These are phyloP conservation scores for Sebastes iracundus DNA, from an alignment of 2,797 vertebrate species.

Conservation along the genomic window DNA sequence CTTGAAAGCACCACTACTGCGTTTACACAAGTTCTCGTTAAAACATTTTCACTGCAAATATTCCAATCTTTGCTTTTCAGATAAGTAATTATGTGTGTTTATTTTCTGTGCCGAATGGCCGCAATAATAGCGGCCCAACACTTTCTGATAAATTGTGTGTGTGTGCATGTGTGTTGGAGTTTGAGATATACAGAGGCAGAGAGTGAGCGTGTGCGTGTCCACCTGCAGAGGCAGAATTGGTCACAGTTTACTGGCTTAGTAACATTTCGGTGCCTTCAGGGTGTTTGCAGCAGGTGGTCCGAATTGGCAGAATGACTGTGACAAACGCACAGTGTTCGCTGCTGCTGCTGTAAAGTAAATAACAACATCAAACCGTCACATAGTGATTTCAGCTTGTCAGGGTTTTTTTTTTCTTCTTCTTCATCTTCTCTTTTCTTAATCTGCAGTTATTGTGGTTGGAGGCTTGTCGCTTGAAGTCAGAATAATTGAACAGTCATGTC, in stretches of 20 bases:
- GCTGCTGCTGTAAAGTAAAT: conserved; percentile 66
- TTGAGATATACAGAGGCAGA: conserved; percentile 40
- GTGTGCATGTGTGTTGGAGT: conserved; percentile 29
- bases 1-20: conserved; percentile 14
- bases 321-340: conserved; percentile 66
- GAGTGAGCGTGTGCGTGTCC: conserved; percentile 63
- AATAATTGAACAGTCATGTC: neutral
- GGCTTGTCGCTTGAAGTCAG: conserved; percentile 32
- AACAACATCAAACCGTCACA: conserved; percentile 67
- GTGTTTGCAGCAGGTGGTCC: conserved; percentile 79
- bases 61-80: conserved; percentile 13
- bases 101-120: conserved; percentile 25
- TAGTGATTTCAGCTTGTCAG: conserved; percentile 17
- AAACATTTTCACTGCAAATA: conserved; percentile 13
- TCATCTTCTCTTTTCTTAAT: neutral
- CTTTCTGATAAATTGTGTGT: conserved; percentile 31
- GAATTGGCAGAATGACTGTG: conserved; percentile 74
- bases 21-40: conserved; percentile 20
- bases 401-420: neutral
- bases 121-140: conserved; percentile 3
- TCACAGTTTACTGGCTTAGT: conserved; percentile 78
- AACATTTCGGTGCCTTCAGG: conserved; percentile 70
- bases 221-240: conserved; percentile 77
- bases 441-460: conserved; percentile 1
- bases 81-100: conserved; percentile 51